Evolutionary conservation across 2,113 vertebrate species (phyloP).

Genomic region (Crotalus viridis): DNA sequence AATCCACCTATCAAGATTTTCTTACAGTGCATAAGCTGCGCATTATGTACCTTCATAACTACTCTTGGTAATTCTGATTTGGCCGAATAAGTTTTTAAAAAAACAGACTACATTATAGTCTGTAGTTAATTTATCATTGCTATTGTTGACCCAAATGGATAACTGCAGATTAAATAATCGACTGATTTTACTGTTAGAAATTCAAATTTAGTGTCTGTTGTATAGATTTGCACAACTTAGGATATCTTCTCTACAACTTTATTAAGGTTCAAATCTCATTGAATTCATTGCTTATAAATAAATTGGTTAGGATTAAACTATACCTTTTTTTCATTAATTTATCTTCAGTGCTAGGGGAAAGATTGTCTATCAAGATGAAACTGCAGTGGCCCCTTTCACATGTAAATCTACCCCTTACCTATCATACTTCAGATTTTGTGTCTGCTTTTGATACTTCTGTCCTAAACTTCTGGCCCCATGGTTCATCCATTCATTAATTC

Average conservation of each 20-base stretch:
- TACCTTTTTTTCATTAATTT: not conserved
- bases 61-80: not conserved
- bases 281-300: not conserved
- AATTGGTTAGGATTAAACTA: not conserved
- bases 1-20: not conserved
- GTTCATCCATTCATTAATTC: not conserved
- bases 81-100: not conserved
- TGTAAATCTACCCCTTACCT: not conserved
- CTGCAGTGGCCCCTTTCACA: not conserved
- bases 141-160: not conserved
- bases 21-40: not conserved
- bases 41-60: not conserved
- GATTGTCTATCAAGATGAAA: not conserved
- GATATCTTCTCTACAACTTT: not conserved
- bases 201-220: not conserved
- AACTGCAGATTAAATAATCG: not conserved
- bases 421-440: not conserved
- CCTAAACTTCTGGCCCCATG: not conserved
- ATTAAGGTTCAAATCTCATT: not conserved
- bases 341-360: not conserved
- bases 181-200: not conserved
- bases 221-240: not conserved
- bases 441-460: not conserved
- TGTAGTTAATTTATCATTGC: not conserved
- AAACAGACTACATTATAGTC: not conserved